Conservation (phyloP, 2,888 invertebrate species). For the Synanthedon vespiformis region DNA sequence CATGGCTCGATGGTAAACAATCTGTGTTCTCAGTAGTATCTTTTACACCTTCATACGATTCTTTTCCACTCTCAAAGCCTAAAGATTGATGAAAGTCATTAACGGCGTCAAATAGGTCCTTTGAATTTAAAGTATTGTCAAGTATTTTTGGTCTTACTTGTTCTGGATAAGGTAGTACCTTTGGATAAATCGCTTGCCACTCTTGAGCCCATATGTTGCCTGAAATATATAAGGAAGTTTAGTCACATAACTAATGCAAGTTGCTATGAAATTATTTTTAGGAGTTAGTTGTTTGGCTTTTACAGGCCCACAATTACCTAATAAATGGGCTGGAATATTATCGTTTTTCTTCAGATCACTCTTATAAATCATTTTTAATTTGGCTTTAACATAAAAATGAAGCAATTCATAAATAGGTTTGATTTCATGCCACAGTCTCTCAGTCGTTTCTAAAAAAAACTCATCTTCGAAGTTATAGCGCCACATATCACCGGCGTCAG, state of each 20-base stretch:
- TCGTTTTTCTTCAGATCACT: slow-evolving; percentile 46
- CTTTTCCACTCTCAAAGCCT: slow-evolving; percentile 71
- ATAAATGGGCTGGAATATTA: slow-evolving; percentile 77
- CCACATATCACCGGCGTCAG: slow-evolving; percentile 62
- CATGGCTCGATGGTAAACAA: slow-evolving; percentile 78
- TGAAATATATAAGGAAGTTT: slow-evolving; percentile 22
- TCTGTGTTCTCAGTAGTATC: slow-evolving; percentile 71
- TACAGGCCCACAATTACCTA: slow-evolving; percentile 54
- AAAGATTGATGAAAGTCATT: slow-evolving; percentile 73
- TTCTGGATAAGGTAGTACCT: slow-evolving; percentile 61
- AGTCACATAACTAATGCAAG: neutral
- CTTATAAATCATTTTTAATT: slow-evolving; percentile 63
- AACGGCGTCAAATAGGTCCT: slow-evolving; percentile 69
- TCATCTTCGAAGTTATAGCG: slow-evolving; percentile 54
- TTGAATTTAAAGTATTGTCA: slow-evolving; percentile 39
- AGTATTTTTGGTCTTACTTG: slow-evolving; percentile 66
- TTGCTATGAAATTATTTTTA: neutral
- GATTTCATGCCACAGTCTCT: slow-evolving; percentile 68
- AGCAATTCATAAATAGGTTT: slow-evolving; percentile 74
- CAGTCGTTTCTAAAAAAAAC: slow-evolving; percentile 48
- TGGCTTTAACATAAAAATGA: slow-evolving; percentile 73
- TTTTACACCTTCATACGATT: slow-evolving; percentile 71
- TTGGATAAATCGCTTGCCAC: slow-evolving; percentile 65
- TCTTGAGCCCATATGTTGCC: slow-evolving; percentile 77
- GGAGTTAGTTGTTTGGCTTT: neutral